Base-by-base conservation (phyloP, 1,140 invertebrate species). In the Achroia grisella region DNA sequence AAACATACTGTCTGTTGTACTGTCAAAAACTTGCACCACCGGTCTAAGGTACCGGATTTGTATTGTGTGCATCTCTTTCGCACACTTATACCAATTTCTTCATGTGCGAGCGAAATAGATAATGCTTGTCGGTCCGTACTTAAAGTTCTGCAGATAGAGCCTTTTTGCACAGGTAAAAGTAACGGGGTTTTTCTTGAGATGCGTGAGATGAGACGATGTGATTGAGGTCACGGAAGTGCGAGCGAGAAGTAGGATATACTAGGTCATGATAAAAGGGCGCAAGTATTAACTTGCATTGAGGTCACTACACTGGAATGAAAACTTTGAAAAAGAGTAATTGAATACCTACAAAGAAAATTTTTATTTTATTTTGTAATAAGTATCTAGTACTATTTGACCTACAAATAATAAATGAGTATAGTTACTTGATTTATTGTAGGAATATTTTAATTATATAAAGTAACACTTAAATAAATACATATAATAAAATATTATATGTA, bases 141-240 rank as follows among this genome's bases (percentile, higher is more conserved):
- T 4, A 49, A 52, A 14, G 8, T 52, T 55, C 60, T 50, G 73
- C 76, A 82, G 80, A 82, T 84, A 79, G 52, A 65, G 68, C 73
- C 78, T 84, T 84, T 82, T 84, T 77, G 78, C 78, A 77, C 64
- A 57, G 69, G 75, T 78, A 82, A 84, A 84, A 84, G 80, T 84
- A 84, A 84, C 80, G 80, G 80, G 68, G 62, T 56, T 70, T 79
- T 72, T 74, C 77, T 80, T 80, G 56, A 84, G 78, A 80, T 82
- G 70, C 70, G 67, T 76, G 71, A 79, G 59, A 17, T 61, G 79
- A 79, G 67, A 79, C 44, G 39, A 44, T 45, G 35, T 34, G 56
- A 60, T 48, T 30, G 36, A 56, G 58, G 62, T 63, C 56, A 60
- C 15, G 13, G 30, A n/a, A 35, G 71, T 52, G 54, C 44, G 58